Evolutionary conservation across 2,113 vertebrate species (phyloP).

Genomic region (Isichthys henryi): DNA sequence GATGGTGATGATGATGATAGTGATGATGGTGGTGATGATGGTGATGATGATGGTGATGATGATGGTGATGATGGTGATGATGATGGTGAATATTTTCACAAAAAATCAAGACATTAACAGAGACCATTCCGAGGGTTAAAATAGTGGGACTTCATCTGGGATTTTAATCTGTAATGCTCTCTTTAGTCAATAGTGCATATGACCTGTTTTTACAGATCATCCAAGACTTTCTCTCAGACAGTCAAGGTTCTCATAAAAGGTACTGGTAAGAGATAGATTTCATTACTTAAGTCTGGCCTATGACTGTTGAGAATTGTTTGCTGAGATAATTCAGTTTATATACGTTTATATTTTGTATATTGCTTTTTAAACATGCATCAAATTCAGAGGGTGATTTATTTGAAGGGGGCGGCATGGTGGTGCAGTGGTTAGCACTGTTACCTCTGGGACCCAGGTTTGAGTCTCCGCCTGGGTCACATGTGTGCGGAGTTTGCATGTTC

Average conservation of each 20-base stretch:
- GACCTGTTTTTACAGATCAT: conserved; percentile 60
- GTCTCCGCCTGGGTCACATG: too few relatives aligned
- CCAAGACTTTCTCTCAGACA: conserved; percentile 72
- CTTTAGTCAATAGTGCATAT: not conserved
- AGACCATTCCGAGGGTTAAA: not conserved
- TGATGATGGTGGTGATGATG: too few relatives aligned
- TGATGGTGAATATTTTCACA: not conserved
- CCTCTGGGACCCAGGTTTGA: too few relatives aligned
- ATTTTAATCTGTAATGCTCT: not conserved
- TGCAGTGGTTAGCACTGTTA: too few relatives aligned
- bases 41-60: too few relatives aligned
- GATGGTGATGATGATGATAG: too few relatives aligned
- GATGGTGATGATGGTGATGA: too few relatives aligned
- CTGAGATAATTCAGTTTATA: not conserved
- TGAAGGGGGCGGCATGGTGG: too few relatives aligned
- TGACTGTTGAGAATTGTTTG: not conserved
- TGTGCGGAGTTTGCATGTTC: too few relatives aligned
- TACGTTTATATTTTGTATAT: not conserved
- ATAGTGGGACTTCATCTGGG: not conserved
- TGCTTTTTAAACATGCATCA: not conserved
- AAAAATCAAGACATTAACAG: not conserved
- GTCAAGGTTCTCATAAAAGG: conserved; percentile 55
- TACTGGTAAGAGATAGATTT: conserved; percentile 62
- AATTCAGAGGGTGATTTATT: not conserved
- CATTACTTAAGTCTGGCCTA: conserved; percentile 1